Percentiles rank a stretch among this genome's conserved stretches.
These are phyloP conservation scores for Ephialtes manifestator DNA, from an alignment of 2,888 invertebrate genomes.

Conservation along the genomic window DNA sequence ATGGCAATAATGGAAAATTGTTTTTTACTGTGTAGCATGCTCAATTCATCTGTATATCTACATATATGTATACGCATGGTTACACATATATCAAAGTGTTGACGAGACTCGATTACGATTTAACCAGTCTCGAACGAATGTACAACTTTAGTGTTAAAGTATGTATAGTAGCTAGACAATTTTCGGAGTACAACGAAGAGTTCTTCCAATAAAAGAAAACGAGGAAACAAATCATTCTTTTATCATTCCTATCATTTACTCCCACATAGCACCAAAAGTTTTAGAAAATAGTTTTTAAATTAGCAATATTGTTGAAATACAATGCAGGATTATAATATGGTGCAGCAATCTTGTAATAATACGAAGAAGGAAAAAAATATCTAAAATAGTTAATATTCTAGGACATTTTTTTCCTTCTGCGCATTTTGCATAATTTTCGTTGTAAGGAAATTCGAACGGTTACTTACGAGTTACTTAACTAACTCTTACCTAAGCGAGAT, in stretches of 20 bases:
- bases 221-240: slow-evolving; percentile 33
- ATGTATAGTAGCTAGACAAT: slow-evolving; percentile 42
- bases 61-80: slow-evolving; percentile 4
- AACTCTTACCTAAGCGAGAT: no score
- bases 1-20: no score
- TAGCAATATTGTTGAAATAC: no score
- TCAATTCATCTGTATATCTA: slow-evolving; percentile 38
- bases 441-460: no score
- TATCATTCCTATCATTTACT: slow-evolving; percentile 24
- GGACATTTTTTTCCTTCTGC: no score
- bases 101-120: slow-evolving; percentile 27
- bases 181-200: slow-evolving; percentile 37
- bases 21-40: slow-evolving; percentile 13
- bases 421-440: no score
- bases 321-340: no score
- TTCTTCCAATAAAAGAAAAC: slow-evolving; percentile 44
- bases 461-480: no score
- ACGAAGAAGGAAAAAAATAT: no score
- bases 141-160: slow-evolving; percentile 44
- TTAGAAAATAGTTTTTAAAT: no score
- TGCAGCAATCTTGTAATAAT: no score
- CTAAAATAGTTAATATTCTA: no score
- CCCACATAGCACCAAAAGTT: not conserved
- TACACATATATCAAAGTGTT: slow-evolving; percentile 20
- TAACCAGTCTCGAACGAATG: slow-evolving; percentile 48